Evolutionary conservation across 1,140 invertebrate genomes (phyloP).

Genomic region (Dolichoris vasculosae): DNA sequence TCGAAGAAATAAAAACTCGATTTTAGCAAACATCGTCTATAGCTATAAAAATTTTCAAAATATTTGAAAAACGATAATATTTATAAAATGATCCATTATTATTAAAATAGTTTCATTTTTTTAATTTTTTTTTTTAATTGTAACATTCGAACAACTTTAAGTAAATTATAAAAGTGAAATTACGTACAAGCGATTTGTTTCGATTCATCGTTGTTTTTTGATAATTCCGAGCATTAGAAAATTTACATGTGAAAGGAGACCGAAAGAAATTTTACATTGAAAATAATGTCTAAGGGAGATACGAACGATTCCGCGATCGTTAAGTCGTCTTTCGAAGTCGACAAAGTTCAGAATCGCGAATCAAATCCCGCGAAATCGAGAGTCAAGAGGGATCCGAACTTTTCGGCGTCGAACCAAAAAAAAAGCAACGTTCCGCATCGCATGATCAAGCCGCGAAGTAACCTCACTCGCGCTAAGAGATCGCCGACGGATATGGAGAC

Average conservation of each 20-base stretch:
- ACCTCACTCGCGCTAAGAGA: neutral
- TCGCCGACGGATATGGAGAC: conserved; percentile 12
- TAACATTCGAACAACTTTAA: neutral
- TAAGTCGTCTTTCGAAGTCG: neutral
- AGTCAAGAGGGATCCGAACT: neutral
- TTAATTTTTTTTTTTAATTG: too few species aligned
- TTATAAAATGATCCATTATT: neutral
- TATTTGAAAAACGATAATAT: too few species aligned
- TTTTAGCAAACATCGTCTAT: too few species aligned
- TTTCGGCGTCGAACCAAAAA: neutral
- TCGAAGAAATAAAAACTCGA: too few species aligned
- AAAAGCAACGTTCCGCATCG: neutral
- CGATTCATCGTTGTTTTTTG: conserved; percentile 20
- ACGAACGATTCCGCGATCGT: too few species aligned
- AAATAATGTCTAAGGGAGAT: conserved; percentile 27
- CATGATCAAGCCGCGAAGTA: conserved; percentile 8
- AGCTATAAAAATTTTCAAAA: too few species aligned
- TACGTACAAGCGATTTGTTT: neutral
- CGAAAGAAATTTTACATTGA: conserved; percentile 11
- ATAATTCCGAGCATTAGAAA: neutral
- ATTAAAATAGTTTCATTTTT: too few species aligned
- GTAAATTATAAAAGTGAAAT: neutral
- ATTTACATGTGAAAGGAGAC: neutral
- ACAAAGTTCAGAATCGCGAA: neutral
- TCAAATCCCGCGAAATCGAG: neutral